Conservation (phyloP, 2,888 invertebrate genomes). For the Drosophila demipolita region DNA sequence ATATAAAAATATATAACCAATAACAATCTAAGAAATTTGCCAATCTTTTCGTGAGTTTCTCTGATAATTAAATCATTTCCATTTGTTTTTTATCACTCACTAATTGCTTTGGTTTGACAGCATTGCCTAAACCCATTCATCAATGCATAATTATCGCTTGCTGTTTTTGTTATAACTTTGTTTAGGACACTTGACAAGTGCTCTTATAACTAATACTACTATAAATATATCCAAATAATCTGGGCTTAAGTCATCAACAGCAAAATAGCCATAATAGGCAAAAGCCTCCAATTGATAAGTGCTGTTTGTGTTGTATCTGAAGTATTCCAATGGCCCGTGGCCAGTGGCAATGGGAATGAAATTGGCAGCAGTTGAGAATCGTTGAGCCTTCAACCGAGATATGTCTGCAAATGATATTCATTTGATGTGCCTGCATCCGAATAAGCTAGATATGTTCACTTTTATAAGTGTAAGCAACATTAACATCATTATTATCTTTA, state of each 20-base stretch:
- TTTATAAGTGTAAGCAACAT: constrained; percentile 23
- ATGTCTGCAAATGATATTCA: constrained; percentile 68
- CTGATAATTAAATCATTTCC: neutral
- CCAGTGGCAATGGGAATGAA: constrained; percentile 28
- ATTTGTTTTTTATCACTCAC: neutral
- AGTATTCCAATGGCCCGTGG: constrained; percentile 28
- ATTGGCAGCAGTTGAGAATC: constrained; percentile 18
- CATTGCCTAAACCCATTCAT: neutral
- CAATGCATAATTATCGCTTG: neutral
- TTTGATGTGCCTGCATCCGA: constrained; percentile 44
- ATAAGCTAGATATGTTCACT: constrained; percentile 1
- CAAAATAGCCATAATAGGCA: constrained; percentile 20
- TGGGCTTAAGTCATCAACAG: constrained; percentile 50
- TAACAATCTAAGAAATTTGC: neutral
- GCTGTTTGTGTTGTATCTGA: constrained; percentile 54
- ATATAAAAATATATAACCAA: too few species aligned
- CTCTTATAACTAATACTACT: constrained; percentile 11
- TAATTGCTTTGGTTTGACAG: neutral
- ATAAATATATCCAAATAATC: constrained; percentile 10
- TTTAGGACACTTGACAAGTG: constrained; percentile 6
- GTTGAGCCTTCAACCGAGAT: constrained; percentile 13
- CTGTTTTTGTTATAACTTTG: neutral
- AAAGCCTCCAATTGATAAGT: constrained; percentile 58
- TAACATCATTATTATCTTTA: constrained; percentile 45
- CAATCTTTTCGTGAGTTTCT: neutral